Percentiles rank a stretch among this genome's conserved stretches.
Conservation (phyloP, 30 jellyfish, hydroid and myxozoan species). For the Nemopilema nomurai region DNA sequence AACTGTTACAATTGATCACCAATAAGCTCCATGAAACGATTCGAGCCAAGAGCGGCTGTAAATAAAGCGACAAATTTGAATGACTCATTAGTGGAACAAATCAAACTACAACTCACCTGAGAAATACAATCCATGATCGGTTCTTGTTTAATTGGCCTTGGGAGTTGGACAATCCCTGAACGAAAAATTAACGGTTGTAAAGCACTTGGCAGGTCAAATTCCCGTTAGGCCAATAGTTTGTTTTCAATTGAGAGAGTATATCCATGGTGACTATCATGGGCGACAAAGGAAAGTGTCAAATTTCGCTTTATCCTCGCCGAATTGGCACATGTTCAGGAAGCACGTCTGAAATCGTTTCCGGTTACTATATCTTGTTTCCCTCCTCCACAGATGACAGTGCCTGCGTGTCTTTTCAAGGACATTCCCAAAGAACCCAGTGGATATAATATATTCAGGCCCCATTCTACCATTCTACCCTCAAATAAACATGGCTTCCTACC, state of each 20-base stretch:
- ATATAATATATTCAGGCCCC: no score
- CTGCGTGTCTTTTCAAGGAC: no score
- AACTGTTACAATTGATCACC: no score
- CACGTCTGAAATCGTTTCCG: background rate
- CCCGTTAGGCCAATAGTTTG: conserved; percentile 11
- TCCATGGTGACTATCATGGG: conserved; percentile 22
- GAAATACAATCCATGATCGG: no score
- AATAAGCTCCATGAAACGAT: no score
- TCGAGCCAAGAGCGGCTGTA: no score
- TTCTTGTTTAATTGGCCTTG: background rate
- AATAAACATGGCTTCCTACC: no score
- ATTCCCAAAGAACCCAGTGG: no score
- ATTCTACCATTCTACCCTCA: no score
- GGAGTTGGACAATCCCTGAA: background rate
- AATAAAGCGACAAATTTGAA: no score
- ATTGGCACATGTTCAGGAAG: background rate
- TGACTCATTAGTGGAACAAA: no score
- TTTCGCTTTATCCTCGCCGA: conserved; percentile 1
- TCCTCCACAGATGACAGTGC: background rate
- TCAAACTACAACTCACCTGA: background rate
- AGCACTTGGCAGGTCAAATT: background rate
- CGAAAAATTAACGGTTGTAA: background rate
- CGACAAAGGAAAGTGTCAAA: conserved; percentile 10
- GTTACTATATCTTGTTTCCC: background rate
- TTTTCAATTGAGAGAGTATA: conserved; percentile 7